phyloP scores from a whole-genome alignment of 1,140 invertebrate species.

The Leptopilina clavipes region DNA sequence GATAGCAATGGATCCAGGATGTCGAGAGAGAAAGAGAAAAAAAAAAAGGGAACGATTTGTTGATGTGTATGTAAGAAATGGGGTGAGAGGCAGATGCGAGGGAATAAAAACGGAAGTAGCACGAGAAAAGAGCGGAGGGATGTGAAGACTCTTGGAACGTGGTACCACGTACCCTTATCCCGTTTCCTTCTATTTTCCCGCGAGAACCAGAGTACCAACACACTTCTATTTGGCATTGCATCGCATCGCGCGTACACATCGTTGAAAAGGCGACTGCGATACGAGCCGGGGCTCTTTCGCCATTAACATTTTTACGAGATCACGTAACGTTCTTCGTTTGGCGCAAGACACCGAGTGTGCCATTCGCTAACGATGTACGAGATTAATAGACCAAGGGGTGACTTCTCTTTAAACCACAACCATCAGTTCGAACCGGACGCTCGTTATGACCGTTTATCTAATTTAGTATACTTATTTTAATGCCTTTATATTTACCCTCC shows the following conservation, averaged over 20 bases:
- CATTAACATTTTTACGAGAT: constrained; percentile 72
- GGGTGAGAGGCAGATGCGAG: constrained; percentile 39
- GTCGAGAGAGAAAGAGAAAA: constrained; percentile 36
- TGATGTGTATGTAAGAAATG: constrained; percentile 23
- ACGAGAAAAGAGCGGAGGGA: constrained; percentile 39
- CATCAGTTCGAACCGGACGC: neutral
- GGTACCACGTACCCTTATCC: constrained; percentile 57
- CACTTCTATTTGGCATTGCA: constrained; percentile 43
- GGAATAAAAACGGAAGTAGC: constrained; percentile 56
- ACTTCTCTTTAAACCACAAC: constrained; percentile 12
- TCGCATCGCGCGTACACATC: constrained; percentile 48
- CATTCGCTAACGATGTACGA: constrained; percentile 62
- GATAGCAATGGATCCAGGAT: constrained; percentile 4
- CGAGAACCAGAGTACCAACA: constrained; percentile 32
- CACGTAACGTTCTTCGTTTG: constrained; percentile 59
- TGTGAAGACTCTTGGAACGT: constrained; percentile 46
- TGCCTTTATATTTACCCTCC: neutral
- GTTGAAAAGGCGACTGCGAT: constrained; percentile 45
- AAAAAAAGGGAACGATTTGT: constrained; percentile 44
- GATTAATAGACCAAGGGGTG: constrained; percentile 57
- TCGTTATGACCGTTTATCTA: constrained; percentile 7
- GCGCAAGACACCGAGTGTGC: constrained; percentile 42
- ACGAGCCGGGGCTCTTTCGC: constrained; percentile 41
- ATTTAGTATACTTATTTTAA: neutral
- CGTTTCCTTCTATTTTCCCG: constrained; percentile 45